Conservation (phyloP, 2,113 vertebrate genomes). For the Lepus timidus region DNA sequence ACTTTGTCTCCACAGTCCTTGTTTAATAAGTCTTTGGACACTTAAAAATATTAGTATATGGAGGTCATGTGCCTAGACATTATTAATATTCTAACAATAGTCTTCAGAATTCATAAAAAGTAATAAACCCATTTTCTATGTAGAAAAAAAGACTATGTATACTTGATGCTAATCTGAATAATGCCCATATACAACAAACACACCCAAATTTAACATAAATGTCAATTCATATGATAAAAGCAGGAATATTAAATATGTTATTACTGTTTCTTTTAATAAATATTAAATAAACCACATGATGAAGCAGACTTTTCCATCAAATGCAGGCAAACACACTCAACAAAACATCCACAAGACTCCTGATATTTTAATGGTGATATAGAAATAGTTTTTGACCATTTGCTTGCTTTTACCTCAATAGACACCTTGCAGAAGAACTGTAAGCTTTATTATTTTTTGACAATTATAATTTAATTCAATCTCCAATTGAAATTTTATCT, state of each 20-base stretch:
- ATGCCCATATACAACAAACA: neutral
- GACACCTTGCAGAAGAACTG: neutral
- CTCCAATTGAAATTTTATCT: neutral
- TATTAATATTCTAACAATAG: slow-evolving; percentile 50
- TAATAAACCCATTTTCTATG: slow-evolving; percentile 41
- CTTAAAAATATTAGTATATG: slow-evolving; percentile 16
- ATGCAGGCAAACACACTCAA: neutral
- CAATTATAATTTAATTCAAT: neutral
- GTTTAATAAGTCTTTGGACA: slow-evolving; percentile 35
- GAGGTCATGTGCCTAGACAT: slow-evolving; percentile 15
- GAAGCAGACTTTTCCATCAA: neutral
- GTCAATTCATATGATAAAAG: neutral
- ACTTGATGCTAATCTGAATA: neutral
- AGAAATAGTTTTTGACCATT: neutral
- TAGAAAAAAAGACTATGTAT: neutral
- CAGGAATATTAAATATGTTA: slow-evolving; percentile 22
- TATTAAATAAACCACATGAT: neutral
- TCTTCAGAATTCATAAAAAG: neutral
- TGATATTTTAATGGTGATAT: neutral
- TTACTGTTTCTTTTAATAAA: slow-evolving; percentile 25
- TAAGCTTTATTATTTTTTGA: neutral
- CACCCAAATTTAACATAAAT: neutral
- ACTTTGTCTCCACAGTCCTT: slow-evolving; percentile 45
- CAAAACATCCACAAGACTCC: neutral
- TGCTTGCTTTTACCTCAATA: neutral